Base-by-base conservation (phyloP, 2,797 vertebrate species). In the Yasuhikotakia modesta region DNA sequence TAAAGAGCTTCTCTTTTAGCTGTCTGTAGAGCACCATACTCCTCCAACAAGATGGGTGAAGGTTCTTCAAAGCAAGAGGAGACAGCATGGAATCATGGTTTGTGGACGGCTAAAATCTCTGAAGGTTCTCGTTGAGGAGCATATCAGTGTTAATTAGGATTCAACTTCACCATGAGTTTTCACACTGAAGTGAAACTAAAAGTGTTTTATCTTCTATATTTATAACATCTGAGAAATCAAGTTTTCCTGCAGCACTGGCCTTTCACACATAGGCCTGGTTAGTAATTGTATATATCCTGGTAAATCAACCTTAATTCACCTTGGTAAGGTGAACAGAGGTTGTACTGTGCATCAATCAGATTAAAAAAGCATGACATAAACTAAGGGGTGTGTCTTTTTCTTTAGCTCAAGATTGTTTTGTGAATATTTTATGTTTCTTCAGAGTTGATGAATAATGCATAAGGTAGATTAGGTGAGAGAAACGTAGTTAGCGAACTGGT, bases 101-200 rank as follows among this genome's bases (percentile, higher is more conserved):
- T 68, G 69, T 30, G 8, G 58, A 79, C 66, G 75, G 52, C 32
- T 39, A 24, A 78, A 76, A 74, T 67, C 70, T 71, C 19, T n/a
- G n/a, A n/a, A 52, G 46, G 60, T 46, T 81, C 84, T 83, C 81
- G 1, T 87, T 83, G 70, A 86, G 82, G 50, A 68, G 27, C 79
- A 89, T 85, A 90, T 88, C 82, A 89, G 79, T 88, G 88, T 89
- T 91, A 91, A 90, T 87, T 87, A 91, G 86, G 81, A 85, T 78
- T 83, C 84, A 83, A 84, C 83, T 64, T 19, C 70, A 85, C 76
- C 85, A 73, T 71, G 50, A 72, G 82, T 89, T 84, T 87, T 83
- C 66, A 79, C 83, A 11, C 21, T 21, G 48, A 78, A 79, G 5
- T 7, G 50, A 30, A 75, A 27, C 27, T 27, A 21, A 27, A 66